Evolutionary conservation across 2,113 vertebrate species (phyloP).

Genomic region (Physeter macrocephalus): DNA sequence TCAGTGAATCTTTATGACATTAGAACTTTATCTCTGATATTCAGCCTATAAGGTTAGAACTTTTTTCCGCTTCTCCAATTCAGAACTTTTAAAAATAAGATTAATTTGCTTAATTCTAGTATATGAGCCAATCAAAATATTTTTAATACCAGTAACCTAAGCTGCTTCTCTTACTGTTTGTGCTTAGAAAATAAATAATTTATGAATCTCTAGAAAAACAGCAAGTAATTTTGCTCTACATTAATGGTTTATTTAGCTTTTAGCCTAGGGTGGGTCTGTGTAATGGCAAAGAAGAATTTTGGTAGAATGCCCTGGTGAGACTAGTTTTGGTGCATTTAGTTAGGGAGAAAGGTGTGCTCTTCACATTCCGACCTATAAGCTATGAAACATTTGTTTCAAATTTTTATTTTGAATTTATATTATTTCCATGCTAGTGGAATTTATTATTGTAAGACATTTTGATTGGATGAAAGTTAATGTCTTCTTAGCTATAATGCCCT

Average conservation of each 20-base stretch:
- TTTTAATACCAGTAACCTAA: background rate
- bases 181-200: background rate
- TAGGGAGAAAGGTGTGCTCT: background rate
- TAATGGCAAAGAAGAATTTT: background rate
- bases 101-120: background rate
- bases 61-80: background rate
- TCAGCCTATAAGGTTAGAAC: background rate
- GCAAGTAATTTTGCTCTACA: background rate
- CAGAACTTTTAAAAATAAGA: constrained; percentile 12
- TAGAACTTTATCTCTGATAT: constrained; percentile 16
- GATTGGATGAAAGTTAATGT: background rate
- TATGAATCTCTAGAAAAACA: background rate
- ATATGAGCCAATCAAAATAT: background rate
- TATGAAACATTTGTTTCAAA: background rate
- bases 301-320: background rate
- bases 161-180: background rate
- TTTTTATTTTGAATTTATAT: background rate
- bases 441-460: background rate
- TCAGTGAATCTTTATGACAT: background rate
- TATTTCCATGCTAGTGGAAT: background rate
- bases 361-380: background rate
- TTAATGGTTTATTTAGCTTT: background rate
- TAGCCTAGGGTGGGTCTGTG: background rate
- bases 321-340: background rate
- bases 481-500: background rate